Base-by-base conservation (phyloP, 2,113 vertebrate species). In the Cathartes aura region DNA sequence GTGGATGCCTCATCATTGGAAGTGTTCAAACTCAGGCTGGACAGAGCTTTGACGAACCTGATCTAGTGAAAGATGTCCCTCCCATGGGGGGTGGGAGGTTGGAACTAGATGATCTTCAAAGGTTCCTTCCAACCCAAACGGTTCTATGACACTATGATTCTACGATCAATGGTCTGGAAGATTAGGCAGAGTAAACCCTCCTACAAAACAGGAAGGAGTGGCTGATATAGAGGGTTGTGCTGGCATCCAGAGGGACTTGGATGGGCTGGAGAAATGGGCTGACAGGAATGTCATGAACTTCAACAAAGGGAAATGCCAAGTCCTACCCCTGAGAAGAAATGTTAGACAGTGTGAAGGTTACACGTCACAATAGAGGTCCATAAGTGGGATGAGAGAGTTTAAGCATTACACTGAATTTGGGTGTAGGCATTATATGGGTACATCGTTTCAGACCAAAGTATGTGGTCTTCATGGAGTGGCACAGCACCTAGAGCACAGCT, bases 41-140 rank as follows among this genome's bases (percentile, higher is more conserved):
- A 68, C 10, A 23, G 32, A 16, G 10, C 15, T 70, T 76, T 64
- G 29, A 64, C 22, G 34, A 74, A 26, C 27, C 8, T 38, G n/a
- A 38, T 66, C 19, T 3, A 43, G 16, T 66, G 16, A 27, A 55
- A 85, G 16, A 15, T n/a, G 27, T 53, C 13, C 34, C 42, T 80
- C 9, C 20, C 5, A 48, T 38, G 32, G 14, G 3, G 32, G 20
- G 2, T 47, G 2, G 3, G 13, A 17, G 5, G 5, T n/a, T 82
- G 15, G 64, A 82, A 55, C 16, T 27, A 76, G 14, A 29, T 42
- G 30, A n/a, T 67, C 27, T 79, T 59, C 27, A 50, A 38, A 55
- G 9, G 1, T 8, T 55, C 22, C 18, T 71, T 82, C n/a, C 56
- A 87, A 55, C 14, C 8, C 34, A 75, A 63, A 59, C 11, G 1